These are phyloP conservation scores for Orgyia antiqua DNA, from an alignment of 2,888 invertebrate genomes.

Conservation along the genomic window DNA sequence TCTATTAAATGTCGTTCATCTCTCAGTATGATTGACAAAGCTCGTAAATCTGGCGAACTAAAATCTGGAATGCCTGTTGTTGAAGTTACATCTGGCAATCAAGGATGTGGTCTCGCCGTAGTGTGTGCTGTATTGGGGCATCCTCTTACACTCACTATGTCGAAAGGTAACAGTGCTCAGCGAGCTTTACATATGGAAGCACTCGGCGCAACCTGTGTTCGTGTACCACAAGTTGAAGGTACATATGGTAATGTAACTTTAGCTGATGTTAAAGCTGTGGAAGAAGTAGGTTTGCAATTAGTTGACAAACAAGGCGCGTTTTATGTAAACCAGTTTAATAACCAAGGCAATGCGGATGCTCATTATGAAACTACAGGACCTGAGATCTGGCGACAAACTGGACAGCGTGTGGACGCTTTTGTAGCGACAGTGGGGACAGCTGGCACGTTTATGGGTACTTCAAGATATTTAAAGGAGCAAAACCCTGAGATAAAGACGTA, in stretches of 20 bases:
- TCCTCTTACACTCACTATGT: slow-evolving; percentile 64
- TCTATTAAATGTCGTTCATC: slow-evolving; percentile 68
- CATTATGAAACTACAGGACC: slow-evolving; percentile 67
- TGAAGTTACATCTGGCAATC: slow-evolving; percentile 68
- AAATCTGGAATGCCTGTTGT: slow-evolving; percentile 54
- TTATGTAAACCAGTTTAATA: slow-evolving; percentile 63
- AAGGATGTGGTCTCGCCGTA: slow-evolving; percentile 66
- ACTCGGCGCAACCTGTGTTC: slow-evolving; percentile 58
- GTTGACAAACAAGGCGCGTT: slow-evolving; percentile 53
- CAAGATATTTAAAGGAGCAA: slow-evolving; percentile 59
- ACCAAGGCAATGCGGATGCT: slow-evolving; percentile 46
- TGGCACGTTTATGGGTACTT: slow-evolving; percentile 59
- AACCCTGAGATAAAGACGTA: slow-evolving; percentile 50
- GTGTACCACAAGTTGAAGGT: slow-evolving; percentile 66
- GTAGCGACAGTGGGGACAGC: slow-evolving; percentile 64
- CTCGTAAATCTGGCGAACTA: slow-evolving; percentile 44
- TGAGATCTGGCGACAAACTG: slow-evolving; percentile 68
- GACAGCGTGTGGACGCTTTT: slow-evolving; percentile 60
- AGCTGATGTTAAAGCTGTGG: slow-evolving; percentile 57
- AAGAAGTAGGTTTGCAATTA: slow-evolving; percentile 46
- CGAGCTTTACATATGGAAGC: slow-evolving; percentile 70
- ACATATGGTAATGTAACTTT: slow-evolving; percentile 64
- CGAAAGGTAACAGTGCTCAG: slow-evolving; percentile 63
- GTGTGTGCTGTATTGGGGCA: slow-evolving; percentile 64
- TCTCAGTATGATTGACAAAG: slow-evolving; percentile 54